Conservation (phyloP, 2,113 vertebrate species). For the Pavo muticus region DNA sequence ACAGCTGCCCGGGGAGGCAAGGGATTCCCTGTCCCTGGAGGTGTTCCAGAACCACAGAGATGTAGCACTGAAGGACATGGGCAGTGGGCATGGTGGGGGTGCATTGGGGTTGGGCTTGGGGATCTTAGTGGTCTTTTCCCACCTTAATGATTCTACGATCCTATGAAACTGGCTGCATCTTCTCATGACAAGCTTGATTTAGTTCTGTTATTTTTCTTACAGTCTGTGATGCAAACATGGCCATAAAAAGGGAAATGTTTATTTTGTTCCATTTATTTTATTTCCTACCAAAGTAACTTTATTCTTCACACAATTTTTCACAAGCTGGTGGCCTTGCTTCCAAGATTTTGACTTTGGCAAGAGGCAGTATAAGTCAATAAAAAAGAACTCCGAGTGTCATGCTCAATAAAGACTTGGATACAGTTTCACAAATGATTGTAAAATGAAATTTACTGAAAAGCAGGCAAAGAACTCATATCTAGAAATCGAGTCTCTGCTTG, state of each 20-base stretch:
- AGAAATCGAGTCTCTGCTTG: conserved; percentile 43
- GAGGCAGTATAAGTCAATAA: conserved; percentile 3
- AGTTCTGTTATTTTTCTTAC: neutral
- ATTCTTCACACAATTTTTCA: neutral
- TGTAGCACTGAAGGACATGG: no score
- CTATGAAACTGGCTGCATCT: neutral
- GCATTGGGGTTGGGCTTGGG: no score
- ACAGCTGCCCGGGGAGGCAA: no score
- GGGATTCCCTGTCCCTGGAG: no score
- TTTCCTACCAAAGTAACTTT: neutral
- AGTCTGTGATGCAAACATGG: neutral
- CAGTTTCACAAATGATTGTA: neutral
- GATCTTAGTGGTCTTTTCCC: no score
- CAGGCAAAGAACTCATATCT: conserved; percentile 8
- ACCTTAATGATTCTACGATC: no score
- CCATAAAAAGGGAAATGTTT: neutral
- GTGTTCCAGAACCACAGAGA: no score
- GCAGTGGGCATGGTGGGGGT: no score
- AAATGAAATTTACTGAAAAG: conserved; percentile 34
- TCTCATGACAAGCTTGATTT: neutral
- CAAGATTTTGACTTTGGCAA: conserved; percentile 42
- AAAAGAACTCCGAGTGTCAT: conserved; percentile 9
- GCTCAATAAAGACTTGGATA: neutral
- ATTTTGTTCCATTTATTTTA: neutral
- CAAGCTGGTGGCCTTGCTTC: neutral